These are phyloP conservation scores for Caenorhabditis angaria DNA, from an alignment of 2,888 invertebrate species.

Conservation along the genomic window DNA sequence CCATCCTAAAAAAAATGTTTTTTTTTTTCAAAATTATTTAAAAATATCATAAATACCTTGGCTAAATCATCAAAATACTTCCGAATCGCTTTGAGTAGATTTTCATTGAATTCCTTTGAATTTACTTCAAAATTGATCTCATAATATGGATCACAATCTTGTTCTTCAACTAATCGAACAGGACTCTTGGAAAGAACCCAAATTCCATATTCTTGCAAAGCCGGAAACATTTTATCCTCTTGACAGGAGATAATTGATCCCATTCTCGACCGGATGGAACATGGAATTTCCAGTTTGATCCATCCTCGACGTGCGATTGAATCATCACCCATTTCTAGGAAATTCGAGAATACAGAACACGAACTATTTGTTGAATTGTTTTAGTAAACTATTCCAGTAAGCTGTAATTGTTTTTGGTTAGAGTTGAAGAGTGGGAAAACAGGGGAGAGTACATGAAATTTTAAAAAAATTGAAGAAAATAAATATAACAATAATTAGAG, in stretches of 20 bases:
- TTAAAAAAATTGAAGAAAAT: too few relatives aligned
- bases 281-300: constrained; percentile 41
- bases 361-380: too few relatives aligned
- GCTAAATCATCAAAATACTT: constrained; percentile 20
- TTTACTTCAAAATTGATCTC: constrained; percentile 42
- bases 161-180: constrained; percentile 36
- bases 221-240: constrained; percentile 26
- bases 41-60: constrained; percentile 10
- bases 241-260: constrained; percentile 19
- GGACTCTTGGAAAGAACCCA: constrained; percentile 19
- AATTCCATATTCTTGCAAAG: constrained; percentile 26
- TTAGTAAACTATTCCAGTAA: too few relatives aligned
- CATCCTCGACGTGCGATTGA: constrained; percentile 30
- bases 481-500: too few relatives aligned
- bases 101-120: constrained; percentile 11
- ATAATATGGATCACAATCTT: constrained; percentile 40
- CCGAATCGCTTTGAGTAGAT: constrained; percentile 26
- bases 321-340: constrained; percentile 29
- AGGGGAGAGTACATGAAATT: too few relatives aligned
- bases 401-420: too few relatives aligned
- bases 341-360: not conserved
- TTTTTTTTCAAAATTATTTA: not conserved
- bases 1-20: constrained; percentile 18
- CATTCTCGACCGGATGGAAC: constrained; percentile 23
- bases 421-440: too few relatives aligned